Evolutionary conservation across 2,797 vertebrate species (phyloP), one percentile per base, ranked within the genome.

Genomic region (Sebastes goodei): DNA sequence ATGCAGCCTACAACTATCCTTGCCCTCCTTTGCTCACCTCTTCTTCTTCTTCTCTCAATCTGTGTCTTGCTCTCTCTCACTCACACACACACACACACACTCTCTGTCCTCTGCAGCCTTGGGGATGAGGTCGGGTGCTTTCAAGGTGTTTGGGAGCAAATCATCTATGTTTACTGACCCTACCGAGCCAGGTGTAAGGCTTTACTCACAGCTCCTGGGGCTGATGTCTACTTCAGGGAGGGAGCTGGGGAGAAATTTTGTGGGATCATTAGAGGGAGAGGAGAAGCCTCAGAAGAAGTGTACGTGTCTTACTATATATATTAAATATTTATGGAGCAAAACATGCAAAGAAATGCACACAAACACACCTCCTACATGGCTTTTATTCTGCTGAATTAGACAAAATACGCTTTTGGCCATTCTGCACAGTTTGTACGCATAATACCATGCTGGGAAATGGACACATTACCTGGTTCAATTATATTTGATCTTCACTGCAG

Each of bases 101-200:
- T 9, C 75, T 1, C n/a, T 21, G 56, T 80, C 46, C 35, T 72
- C 35, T 25, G 4, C 78, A 71, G 71, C 79, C 68, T n/a, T 4
- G 2, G 12, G 82, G 86, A 88, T 72, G 56, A 79, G 78, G 70
- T 85, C 15, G 11, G 71, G 68, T 78, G 73, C 63, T 85, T 88
- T 85, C 23, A 82, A 89, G 86, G 91, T 90, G 84, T 89, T 82
- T 64, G 72, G 70, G 79, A 88, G 73, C 85, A 90, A 86, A 89
- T 88, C 85, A 86, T 84, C 87, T 79, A 52, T 87, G 86, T 92
- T 92, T 91, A 84, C 83, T 74, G 82, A 79, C 74, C 80, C 55
- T 82, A 29, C 53, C 1, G 20, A 7, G 15, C 66, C 78, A 59
- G 64, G 85, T 89, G 73, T 74, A 55, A 73, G 80, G 88, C 81